A percentile compares a stretch with the other conserved stretches of the same genome.
phyloP scores from a whole-genome alignment of 2,113 vertebrate species.

The Neolamprologus cancellatus region DNA sequence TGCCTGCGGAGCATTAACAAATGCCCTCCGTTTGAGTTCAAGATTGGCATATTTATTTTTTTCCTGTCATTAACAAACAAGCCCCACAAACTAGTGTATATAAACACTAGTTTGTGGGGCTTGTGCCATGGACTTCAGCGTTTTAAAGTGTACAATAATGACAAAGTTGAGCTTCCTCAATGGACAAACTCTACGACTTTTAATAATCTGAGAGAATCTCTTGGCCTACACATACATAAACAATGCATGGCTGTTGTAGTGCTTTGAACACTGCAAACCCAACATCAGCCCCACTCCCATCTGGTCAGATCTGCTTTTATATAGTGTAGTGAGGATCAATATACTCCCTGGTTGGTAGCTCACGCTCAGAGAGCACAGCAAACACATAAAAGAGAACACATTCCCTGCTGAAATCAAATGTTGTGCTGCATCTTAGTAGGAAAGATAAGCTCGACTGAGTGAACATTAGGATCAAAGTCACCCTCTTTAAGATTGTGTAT shows the following conservation, averaged over 20 bases:
- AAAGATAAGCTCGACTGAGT: neutral
- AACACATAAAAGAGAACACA: conserved; percentile 18
- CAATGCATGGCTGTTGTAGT: neutral
- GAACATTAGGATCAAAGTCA: neutral
- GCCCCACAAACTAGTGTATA: too few relatives aligned
- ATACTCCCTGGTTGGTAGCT: conserved; percentile 24
- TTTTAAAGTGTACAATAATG: neutral
- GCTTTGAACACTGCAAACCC: neutral
- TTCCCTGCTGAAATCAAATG: neutral
- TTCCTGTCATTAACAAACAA: neutral
- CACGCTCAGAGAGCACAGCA: neutral
- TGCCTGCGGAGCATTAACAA: neutral
- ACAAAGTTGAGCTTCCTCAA: neutral
- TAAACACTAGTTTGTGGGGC: neutral
- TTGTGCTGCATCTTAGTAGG: neutral
- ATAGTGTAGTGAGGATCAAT: conserved; percentile 13
- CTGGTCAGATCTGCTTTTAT: conserved; percentile 29
- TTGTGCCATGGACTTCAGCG: neutral
- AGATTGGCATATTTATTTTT: neutral
- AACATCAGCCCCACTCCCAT: conserved; percentile 11
- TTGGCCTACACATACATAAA: neutral
- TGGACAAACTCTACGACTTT: neutral
- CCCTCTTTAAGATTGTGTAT: neutral
- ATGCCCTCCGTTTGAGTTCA: neutral
- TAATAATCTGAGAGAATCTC: neutral